Evolutionary conservation across 2,888 invertebrate species (phyloP), one percentile per base, ranked within the genome.

Genomic region (Drosophila basisetae): DNA sequence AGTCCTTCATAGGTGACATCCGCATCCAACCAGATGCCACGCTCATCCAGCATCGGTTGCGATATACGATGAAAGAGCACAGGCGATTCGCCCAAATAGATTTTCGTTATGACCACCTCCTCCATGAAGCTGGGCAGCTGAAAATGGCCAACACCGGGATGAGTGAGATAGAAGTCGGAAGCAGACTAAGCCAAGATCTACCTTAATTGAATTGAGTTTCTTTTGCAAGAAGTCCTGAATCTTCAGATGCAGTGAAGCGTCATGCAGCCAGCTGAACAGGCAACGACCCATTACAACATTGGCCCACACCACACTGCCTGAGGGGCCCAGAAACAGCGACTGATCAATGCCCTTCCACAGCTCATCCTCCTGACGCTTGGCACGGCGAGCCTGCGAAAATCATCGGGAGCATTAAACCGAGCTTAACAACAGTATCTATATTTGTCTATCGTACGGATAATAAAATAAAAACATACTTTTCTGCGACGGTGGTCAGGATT

Each of bases 11-110:
- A 97, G 11, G 95, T 95, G 18, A 97, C 92, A 84, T 97, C 96
- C 50, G 97, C 93, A 92, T 98, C 97, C 2, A 97, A 94, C 97
- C 98, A 98, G 22, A 97, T 93, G 4, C 98, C 98, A 86, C 96
- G 95, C 71, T 96, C 96, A 91, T 98, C 96, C 47, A 97, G 90
- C 53, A 94, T 93, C 0, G 97, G 97, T 73, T 95, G 94, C 9
- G 95, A 94, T 25, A 95, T 94, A 65, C 94, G 94, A 76, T 95
- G 95, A 69, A 96, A 94, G 22, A 95, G 91, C 4, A 96, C 95
- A 10, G 96, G 94, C 1, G 95, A 94, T 63, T 94, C 93, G 10
- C 97, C 97, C 80, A 97, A 93, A 68, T 95, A 95, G 66, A 97
- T 94, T 83, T 97, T 96, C 4, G 96, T 95, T 59, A 98, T 95